Conservation (phyloP, 2,797 vertebrate species). For the Kryptolebias ocellatus region DNA sequence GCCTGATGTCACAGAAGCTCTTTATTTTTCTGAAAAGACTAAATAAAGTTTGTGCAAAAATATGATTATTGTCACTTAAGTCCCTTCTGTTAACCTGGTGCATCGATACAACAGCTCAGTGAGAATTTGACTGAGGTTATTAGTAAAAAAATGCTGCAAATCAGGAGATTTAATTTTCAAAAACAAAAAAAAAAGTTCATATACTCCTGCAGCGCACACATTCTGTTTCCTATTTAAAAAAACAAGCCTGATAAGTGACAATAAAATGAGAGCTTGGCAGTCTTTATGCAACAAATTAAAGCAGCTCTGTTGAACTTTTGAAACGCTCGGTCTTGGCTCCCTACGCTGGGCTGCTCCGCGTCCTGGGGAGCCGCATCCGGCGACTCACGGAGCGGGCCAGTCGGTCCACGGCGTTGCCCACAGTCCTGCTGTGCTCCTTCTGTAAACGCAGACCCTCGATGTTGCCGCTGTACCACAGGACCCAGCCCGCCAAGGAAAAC, state of each 20-base stretch:
- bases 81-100: slow-evolving; percentile 12
- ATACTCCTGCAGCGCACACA: too few relatives aligned
- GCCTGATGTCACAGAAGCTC: neutral
- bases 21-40: slow-evolving; percentile 25
- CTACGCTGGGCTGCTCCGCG: slow-evolving; percentile 67
- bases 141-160: too few relatives aligned
- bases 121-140: too few relatives aligned
- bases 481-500: slow-evolving; percentile 88
- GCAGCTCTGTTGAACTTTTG: neutral
- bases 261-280: neutral
- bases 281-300: slow-evolving; percentile 1
- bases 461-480: slow-evolving; percentile 94
- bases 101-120: too few relatives aligned
- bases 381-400: slow-evolving; percentile 86
- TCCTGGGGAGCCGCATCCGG: slow-evolving; percentile 68
- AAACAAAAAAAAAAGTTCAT: too few relatives aligned
- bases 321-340: neutral
- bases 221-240: too few relatives aligned
- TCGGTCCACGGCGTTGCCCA: slow-evolving; percentile 82
- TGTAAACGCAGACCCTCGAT: slow-evolving; percentile 86
- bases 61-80: slow-evolving; percentile 52
- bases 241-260: neutral
- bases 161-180: too few relatives aligned
- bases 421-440: slow-evolving; percentile 75
- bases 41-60: slow-evolving; percentile 53